Percentiles rank a stretch among this genome's conserved stretches.
phyloP scores from a whole-genome alignment of 2,888 invertebrate genomes.

The Crioceris asparagi region DNA sequence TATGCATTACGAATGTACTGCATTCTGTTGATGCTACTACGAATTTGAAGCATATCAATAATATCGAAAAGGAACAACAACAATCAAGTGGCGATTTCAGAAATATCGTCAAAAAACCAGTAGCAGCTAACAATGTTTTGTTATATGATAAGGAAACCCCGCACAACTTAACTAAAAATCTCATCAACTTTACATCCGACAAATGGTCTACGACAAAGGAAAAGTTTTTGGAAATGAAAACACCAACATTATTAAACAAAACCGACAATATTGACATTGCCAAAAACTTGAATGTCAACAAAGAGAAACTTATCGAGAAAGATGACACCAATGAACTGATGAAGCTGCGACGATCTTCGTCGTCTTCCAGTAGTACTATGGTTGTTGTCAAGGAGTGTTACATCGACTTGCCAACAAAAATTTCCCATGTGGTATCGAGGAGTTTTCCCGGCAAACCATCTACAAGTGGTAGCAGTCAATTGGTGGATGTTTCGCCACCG shows the following conservation, averaged over 20 bases:
- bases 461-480: conserved; percentile 21
- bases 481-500: no score
- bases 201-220: conserved; percentile 34
- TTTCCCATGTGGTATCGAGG: conserved; percentile 38
- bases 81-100: conserved; percentile 19
- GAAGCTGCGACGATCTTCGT: no score
- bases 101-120: conserved; percentile 21
- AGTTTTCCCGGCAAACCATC: conserved; percentile 38
- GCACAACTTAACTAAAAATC: conserved; percentile 22
- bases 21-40: conserved; percentile 13
- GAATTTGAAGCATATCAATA: conserved; percentile 24
- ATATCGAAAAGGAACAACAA: conserved; percentile 23
- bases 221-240: conserved; percentile 29
- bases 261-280: conserved; percentile 23
- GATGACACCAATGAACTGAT: conserved; percentile 21
- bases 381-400: conserved; percentile 42
- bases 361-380: conserved; percentile 37
- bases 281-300: conserved; percentile 23
- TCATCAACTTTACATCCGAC: conserved; percentile 22
- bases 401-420: conserved; percentile 42
- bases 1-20: conserved; percentile 25
- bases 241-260: conserved; percentile 19
- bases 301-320: conserved; percentile 22
- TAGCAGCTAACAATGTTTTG: no score
- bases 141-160: conserved; percentile 26